These are phyloP conservation scores for Eurystomus glaucurus DNA, from an alignment of 2,797 vertebrate species.

Conservation along the genomic window DNA sequence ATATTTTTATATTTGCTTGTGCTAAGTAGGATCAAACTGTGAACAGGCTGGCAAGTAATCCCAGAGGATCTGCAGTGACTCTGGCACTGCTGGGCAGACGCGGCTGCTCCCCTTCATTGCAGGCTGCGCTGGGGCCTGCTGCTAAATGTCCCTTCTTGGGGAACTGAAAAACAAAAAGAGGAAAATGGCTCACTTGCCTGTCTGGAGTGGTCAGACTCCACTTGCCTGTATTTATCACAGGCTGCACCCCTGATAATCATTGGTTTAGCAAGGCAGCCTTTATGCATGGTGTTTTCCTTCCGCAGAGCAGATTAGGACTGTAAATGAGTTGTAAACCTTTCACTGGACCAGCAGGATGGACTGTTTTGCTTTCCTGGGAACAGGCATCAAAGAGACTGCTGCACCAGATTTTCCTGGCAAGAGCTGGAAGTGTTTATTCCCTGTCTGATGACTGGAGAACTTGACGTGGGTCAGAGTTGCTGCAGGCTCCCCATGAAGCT, in stretches of 20 bases:
- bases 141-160: not conserved
- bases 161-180: not conserved
- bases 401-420: not conserved
- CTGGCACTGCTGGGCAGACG: not conserved
- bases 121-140: not conserved
- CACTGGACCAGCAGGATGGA: not conserved
- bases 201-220: not conserved
- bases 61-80: not conserved
- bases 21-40: constrained; percentile 24
- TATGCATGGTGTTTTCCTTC: not conserved
- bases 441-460: rapidly evolving
- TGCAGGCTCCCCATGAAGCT: not conserved
- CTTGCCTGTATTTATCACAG: not conserved
- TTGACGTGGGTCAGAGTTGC: rapidly evolving
- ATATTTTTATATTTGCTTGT: constrained; percentile 34
- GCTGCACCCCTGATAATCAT: not conserved
- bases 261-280: not conserved
- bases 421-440: not conserved
- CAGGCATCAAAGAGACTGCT: not conserved
- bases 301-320: not conserved
- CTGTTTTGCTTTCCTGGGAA: not conserved
- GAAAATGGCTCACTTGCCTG: not conserved
- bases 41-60: not conserved
- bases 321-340: not conserved
- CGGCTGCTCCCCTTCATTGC: not conserved